phyloP scores from a whole-genome alignment of 2,113 vertebrate genomes.

The Rhabdornis inornatus region DNA sequence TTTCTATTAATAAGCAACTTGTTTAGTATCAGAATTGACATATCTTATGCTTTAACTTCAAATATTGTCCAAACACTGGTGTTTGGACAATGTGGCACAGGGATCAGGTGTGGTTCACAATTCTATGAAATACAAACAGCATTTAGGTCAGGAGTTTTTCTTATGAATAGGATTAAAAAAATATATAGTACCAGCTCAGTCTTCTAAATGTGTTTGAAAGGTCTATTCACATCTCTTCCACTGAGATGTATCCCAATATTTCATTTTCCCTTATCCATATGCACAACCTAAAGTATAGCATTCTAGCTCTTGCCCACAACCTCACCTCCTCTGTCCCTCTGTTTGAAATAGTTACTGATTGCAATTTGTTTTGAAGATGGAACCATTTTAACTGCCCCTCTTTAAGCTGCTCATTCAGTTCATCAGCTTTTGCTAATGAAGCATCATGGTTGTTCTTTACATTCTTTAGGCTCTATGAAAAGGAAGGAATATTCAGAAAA shows the following conservation, averaged over 20 bases:
- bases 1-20: background rate
- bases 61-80: background rate
- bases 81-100: background rate
- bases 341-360: constrained; percentile 63
- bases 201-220: background rate
- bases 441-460: constrained; percentile 79
- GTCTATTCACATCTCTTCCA: background rate
- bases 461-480: constrained; percentile 74
- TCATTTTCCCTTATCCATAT: background rate
- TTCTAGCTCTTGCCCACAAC: background rate
- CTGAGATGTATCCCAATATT: background rate
- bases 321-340: constrained; percentile 76
- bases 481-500: background rate
- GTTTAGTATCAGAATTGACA: background rate
- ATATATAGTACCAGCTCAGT: background rate
- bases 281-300: background rate
- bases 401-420: constrained; percentile 79
- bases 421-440: constrained; percentile 77
- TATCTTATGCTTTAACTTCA: background rate
- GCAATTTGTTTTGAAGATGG: constrained; percentile 76
- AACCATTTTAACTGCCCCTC: constrained; percentile 76
- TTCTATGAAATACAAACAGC: background rate
- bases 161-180: background rate
- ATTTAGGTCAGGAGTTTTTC: background rate
- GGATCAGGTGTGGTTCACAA: background rate